Evolutionary conservation across 2,797 vertebrate genomes (phyloP), one percentile per base, ranked within the genome.

Genomic region (Epinephelus malabaricus): DNA sequence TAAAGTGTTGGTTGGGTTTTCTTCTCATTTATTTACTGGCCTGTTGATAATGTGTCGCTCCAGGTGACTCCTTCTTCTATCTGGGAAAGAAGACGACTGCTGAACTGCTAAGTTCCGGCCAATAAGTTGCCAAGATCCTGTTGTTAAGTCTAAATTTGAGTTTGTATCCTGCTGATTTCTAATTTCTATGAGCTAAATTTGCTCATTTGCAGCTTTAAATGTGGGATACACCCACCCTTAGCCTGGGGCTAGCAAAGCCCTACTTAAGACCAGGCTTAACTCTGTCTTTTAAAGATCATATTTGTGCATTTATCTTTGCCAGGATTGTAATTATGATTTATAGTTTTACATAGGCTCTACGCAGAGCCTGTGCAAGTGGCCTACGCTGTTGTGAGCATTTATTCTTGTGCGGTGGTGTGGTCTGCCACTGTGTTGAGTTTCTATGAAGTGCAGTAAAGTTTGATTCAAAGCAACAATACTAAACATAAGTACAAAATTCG

Each of bases 11-110:
- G 27, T 51, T 19, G 0, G 10, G 30, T 30, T 78, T 81, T 55
- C 55, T 56, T 60, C 45, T 60, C 47, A 15, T 74, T 82, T 30
- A 78, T 82, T 80, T 66, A 49, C 62, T 70, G 50, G 10, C 34
- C 2, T 50, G 60, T 8, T 9, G n/a, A 30, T 69, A 47, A 66
- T 34, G 15, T 30, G 19, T 21, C 45, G 21, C 14, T 67, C 9
- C 45, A 61, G 43, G 7, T 40, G 10, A 12, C 21, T 5, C 17
- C 9, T 21, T 49, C 27, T 66, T 45, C 13, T 55, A 2, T 43
- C 13, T 47, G 27, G 23, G 10, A 4, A 7, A 27, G 12, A 54
- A 61, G 23, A 34, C 0, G 34, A 6, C 2, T 11, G 30, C 30
- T 34, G 30, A 34, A 34, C 30, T 1, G 30, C 30, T 6, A 34